A percentile compares a stretch with the other conserved stretches of the same genome.
These are phyloP conservation scores for Nemurella pictetii DNA, from an alignment of 2,888 invertebrate genomes.

Conservation along the genomic window DNA sequence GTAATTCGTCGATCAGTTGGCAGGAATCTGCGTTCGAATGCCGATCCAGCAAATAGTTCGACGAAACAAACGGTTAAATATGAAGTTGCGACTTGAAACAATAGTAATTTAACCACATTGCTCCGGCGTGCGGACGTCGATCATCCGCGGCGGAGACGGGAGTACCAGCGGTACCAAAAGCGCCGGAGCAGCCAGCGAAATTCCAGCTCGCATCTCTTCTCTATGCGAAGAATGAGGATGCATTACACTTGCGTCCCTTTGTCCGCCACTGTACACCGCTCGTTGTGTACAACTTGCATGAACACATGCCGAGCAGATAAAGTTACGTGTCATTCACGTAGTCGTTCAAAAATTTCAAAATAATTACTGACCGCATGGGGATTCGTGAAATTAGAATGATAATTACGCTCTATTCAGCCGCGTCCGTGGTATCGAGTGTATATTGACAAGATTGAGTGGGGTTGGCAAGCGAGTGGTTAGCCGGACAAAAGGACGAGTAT, in stretches of 20 bases:
- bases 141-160: not conserved
- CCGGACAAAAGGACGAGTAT: not conserved
- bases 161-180: not conserved
- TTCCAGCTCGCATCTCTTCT: not conserved
- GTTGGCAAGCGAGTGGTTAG: not conserved
- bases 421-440: not conserved
- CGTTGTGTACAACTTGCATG: not conserved
- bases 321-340: slow-evolving; percentile 6
- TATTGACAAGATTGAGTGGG: slow-evolving; percentile 19
- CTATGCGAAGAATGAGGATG: not conserved
- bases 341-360: not conserved
- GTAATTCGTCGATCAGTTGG: not conserved
- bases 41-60: not conserved
- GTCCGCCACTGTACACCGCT: not conserved
- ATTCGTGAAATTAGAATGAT: not conserved
- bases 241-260: not conserved
- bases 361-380: not conserved
- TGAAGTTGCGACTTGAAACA: not conserved
- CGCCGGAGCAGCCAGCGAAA: not conserved
- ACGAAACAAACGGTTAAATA: not conserved
- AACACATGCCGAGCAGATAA: not conserved
- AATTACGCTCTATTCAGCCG: not conserved
- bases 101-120: not conserved
- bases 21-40: not conserved
- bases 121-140: not conserved